A percentile compares a stretch with the other conserved stretches of the same genome.
phyloP scores from a whole-genome alignment of 2,113 vertebrate genomes.

The Ariopsis seemanni region DNA sequence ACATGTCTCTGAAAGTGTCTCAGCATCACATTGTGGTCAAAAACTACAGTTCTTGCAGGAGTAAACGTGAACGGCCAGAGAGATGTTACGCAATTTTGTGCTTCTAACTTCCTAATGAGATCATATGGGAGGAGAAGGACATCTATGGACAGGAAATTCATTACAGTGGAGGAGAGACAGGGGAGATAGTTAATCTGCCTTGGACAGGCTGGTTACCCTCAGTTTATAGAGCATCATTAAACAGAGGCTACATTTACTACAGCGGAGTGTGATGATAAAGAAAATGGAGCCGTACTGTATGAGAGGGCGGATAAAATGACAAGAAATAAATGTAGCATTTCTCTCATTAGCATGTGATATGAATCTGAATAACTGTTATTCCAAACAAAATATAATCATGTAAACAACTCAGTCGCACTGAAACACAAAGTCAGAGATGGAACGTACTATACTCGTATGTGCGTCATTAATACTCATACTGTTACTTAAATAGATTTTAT shows the following conservation, averaged over 20 bases:
- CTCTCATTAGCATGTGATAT: slow-evolving; percentile 5
- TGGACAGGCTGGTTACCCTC: background rate
- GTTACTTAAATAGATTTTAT: background rate
- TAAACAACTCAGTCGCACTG: background rate
- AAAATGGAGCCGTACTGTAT: background rate
- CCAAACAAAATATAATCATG: background rate
- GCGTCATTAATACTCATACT: background rate
- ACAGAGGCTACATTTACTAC: background rate
- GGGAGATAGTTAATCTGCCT: slow-evolving; percentile 9
- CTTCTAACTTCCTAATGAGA: slow-evolving; percentile 34
- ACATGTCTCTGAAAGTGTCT: background rate
- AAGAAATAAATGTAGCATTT: background rate
- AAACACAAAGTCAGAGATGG: background rate
- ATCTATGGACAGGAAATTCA: slow-evolving; percentile 22
- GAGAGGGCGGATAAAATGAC: background rate
- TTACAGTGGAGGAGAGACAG: slow-evolving; percentile 2
- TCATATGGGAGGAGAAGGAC: slow-evolving; percentile 20
- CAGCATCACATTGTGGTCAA: background rate
- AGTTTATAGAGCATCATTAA: slow-evolving; percentile 21
- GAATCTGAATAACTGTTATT: background rate
- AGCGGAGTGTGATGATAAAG: slow-evolving; percentile 3
- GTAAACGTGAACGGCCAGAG: background rate
- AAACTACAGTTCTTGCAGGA: background rate
- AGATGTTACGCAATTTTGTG: slow-evolving; percentile 11
- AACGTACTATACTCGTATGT: too few relatives aligned